Percentiles rank a stretch among this genome's conserved stretches.
These are phyloP conservation scores for Siphlonurus alternatus DNA, from an alignment of 2,888 invertebrate genomes.

Conservation along the genomic window DNA sequence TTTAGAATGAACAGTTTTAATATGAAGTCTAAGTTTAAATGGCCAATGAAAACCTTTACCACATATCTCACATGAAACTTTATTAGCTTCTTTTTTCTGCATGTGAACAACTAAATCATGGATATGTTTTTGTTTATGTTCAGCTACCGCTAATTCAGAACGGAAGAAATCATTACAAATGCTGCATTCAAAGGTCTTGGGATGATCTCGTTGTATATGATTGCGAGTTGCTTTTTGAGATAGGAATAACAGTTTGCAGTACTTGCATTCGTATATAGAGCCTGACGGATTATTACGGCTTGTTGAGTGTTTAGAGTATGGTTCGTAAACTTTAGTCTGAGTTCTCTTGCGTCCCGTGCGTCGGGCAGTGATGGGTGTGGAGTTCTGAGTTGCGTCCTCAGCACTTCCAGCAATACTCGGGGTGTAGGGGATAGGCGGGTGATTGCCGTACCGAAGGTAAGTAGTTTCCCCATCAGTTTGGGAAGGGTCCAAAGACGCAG, in stretches of 20 bases:
- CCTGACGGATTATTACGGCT: neutral
- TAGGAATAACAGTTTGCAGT: neutral
- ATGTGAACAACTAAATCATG: neutral
- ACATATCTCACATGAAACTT: neutral
- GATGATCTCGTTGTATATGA: neutral
- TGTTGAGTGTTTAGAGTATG: neutral
- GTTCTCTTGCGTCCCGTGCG: neutral
- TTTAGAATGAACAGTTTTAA: neutral
- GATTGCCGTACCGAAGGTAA: neutral
- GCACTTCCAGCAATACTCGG: neutral
- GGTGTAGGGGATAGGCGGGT: neutral
- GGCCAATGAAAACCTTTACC: neutral
- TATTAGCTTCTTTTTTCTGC: neutral
- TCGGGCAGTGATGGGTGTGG: neutral
- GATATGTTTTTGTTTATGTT: neutral
- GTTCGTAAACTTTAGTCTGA: neutral
- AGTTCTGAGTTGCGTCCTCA: neutral
- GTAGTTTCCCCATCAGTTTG: neutral
- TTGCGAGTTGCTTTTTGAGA: neutral
- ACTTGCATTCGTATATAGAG: neutral
- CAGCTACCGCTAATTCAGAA: neutral
- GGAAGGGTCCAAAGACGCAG: neutral
- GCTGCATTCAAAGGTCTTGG: neutral
- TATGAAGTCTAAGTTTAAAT: neutral
- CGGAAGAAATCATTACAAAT: neutral